phyloP scores from a whole-genome alignment of 2,113 vertebrate species.

The Crotophaga sulcirostris region DNA sequence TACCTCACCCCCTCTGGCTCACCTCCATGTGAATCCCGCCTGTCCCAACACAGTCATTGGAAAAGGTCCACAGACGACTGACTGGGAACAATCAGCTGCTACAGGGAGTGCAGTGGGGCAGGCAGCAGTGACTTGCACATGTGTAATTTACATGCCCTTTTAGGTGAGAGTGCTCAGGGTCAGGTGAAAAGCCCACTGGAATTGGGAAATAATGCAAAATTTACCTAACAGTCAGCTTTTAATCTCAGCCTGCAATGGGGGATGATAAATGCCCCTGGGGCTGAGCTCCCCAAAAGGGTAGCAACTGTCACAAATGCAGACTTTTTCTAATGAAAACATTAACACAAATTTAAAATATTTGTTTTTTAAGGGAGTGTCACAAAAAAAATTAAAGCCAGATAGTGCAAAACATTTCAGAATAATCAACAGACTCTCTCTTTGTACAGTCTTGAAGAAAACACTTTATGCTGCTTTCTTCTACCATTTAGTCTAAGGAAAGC shows the following conservation, averaged over 20 bases:
- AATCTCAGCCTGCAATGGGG: not conserved
- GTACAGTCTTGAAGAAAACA: not conserved
- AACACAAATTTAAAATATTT: not conserved
- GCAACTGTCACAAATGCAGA: not conserved
- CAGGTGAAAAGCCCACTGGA: constrained; percentile 10
- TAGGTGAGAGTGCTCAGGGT: not conserved
- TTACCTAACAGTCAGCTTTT: constrained; percentile 7
- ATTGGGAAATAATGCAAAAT: constrained; percentile 24
- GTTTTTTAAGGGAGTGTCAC: not conserved
- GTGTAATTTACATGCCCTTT: not conserved
- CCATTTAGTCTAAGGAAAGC: not conserved
- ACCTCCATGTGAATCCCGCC: not conserved
- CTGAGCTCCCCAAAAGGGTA: not conserved
- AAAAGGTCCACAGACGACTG: not conserved
- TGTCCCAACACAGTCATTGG: not conserved
- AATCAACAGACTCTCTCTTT: not conserved
- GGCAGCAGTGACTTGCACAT: not conserved
- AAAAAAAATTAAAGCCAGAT: not conserved
- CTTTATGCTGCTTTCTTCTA: not conserved
- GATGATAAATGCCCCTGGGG: constrained; percentile 39
- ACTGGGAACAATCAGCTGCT: not conserved
- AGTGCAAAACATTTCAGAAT: not conserved
- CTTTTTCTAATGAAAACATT: not conserved
- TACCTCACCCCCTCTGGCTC: not conserved
- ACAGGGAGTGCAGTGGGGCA: not conserved